These are phyloP conservation scores for Hyposmocoma kahamanoa DNA, from an alignment of 1,140 invertebrate species.

Conservation along the genomic window DNA sequence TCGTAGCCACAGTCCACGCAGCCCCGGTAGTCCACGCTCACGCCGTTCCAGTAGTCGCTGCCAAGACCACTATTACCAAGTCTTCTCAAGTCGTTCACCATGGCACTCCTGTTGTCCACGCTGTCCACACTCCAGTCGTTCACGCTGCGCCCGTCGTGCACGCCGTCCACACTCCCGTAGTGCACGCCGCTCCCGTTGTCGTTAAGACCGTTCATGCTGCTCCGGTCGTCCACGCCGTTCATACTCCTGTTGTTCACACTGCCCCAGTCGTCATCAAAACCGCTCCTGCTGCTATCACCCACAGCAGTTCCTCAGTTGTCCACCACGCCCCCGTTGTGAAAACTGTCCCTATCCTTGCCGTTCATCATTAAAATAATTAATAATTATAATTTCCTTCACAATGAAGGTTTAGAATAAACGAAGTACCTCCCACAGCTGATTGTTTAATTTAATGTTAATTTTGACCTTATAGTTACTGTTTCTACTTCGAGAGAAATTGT, in stretches of 20 bases:
- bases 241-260: constrained; percentile 38
- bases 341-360: constrained; percentile 70
- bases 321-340: constrained; percentile 72
- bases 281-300: constrained; percentile 41
- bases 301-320: constrained; percentile 56
- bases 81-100: constrained; percentile 60
- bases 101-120: constrained; percentile 41
- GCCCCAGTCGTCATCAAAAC: constrained; percentile 56
- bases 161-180: constrained; percentile 32
- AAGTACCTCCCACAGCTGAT: constrained; percentile 1
- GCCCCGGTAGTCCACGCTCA: constrained; percentile 49
- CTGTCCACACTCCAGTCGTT: constrained; percentile 31
- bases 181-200: constrained; percentile 51
- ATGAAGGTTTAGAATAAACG: constrained; percentile 9
- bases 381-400: background rate
- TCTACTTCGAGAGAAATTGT: too few relatives aligned
- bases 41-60: constrained; percentile 55
- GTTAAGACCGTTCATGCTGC: constrained; percentile 59
- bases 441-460: background rate
- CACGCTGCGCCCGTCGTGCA: constrained; percentile 58
- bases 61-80: constrained; percentile 58
- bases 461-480: too few relatives aligned
- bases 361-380: constrained; percentile 40
- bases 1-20: constrained; percentile 41
- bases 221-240: constrained; percentile 40